Base-by-base conservation (phyloP, 2,888 invertebrate genomes). In the Prosapia bicincta region DNA sequence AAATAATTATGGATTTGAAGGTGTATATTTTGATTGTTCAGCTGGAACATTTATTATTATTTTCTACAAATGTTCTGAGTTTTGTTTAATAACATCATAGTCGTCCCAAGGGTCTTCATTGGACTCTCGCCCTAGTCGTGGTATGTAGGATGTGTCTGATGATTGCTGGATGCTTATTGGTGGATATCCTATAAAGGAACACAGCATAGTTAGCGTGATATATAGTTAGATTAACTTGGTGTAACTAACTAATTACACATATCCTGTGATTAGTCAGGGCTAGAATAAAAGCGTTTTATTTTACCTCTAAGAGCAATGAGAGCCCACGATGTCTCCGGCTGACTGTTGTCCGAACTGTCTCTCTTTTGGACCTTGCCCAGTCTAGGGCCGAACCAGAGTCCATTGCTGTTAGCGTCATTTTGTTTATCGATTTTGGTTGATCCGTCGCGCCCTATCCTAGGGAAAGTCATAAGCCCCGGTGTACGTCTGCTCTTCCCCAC, bases 321-420 rank as follows among this genome's bases (percentile, higher is more conserved):
- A 7, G 76, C 76, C 76, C 76, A 76, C 1, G 76, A 73, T 15
- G 76, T 70, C 68, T 73, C 68, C n/a, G 54, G 20, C n/a, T 32
- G 25, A 66, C 24, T 66, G 69, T 54, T 28, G 66, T 73, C 73
- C 3, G 38, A 54, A 3, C 72, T 23, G 54, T 54, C 72, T 69
- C 82, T 76, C 81, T 86, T 87, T 78, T 85, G 85, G 0, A 85
- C 83, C 78, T 89, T 86, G 75, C 90, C 92, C 26, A 91, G 85
- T 66, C 91, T 85, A 0, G 91, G 91, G 43, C 92, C 92, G 80
- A 91, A 91, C 92, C 91, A 92, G 85, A 91, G 87, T 0, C 87
- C 87, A 25, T 85, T 85, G 43, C 84, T 86, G 67, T 85, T 85
- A 71, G 85, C 82, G 6, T 84, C 84, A 68, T 76, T 72, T 83